Conservation (phyloP, 2,113 vertebrate species). For the Mesocricetus auratus region DNA sequence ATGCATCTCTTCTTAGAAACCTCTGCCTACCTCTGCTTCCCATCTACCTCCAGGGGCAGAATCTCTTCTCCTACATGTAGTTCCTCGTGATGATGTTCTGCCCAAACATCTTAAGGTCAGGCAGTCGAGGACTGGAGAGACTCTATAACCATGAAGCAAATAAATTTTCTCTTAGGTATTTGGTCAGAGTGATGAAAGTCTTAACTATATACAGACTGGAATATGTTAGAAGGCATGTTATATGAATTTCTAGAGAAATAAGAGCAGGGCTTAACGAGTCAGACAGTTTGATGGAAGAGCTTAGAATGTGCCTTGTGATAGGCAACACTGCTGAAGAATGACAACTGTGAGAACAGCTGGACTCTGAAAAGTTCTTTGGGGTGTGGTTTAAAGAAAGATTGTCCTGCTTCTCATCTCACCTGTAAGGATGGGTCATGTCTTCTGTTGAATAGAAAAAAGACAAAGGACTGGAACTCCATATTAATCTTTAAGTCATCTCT, state of each 20-base stretch:
- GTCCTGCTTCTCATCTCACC: not conserved
- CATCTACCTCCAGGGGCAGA: not conserved
- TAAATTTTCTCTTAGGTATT: not conserved
- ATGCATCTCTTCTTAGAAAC: not conserved
- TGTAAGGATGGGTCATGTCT: not conserved
- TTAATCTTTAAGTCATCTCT: not conserved
- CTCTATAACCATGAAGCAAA: not conserved
- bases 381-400: not conserved
- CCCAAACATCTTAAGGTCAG: not conserved
- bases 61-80: not conserved
- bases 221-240: not conserved
- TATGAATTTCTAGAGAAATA: not conserved
- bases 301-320: not conserved
- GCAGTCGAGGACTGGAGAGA: not conserved
- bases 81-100: not conserved
- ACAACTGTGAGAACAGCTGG: not conserved
- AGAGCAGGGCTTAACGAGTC: not conserved
- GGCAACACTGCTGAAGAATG: not conserved
- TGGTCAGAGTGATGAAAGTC: not conserved
- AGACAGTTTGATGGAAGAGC: not conserved
- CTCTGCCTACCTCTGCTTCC: not conserved
- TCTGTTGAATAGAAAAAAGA: not conserved
- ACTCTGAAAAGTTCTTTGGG: not conserved
- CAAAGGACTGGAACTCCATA: not conserved
- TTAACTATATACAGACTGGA: not conserved